phyloP scores from a whole-genome alignment of 2,797 vertebrate genomes.

The Taeniopygia guttata region DNA sequence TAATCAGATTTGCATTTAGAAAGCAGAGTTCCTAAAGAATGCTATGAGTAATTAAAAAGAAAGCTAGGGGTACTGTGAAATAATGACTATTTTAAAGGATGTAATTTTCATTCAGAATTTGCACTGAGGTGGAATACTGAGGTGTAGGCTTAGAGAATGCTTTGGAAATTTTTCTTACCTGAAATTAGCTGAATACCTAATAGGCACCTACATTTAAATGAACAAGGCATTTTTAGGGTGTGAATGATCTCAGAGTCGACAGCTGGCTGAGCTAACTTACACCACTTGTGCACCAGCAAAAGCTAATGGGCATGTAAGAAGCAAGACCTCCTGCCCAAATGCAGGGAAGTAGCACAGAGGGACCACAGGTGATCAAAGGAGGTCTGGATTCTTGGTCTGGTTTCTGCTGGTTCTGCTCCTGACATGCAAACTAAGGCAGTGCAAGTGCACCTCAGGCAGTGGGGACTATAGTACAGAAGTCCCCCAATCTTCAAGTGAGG shows the following conservation, averaged over 20 bases:
- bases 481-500: background rate
- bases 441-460: background rate
- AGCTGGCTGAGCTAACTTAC: background rate
- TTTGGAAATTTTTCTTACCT: background rate
- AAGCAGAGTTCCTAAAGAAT: background rate
- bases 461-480: background rate
- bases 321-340: background rate
- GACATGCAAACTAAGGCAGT: background rate
- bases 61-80: background rate
- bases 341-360: background rate
- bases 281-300: background rate
- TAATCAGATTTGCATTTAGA: conserved; percentile 22
- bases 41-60: background rate
- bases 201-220: background rate
- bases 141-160: background rate
- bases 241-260: background rate
- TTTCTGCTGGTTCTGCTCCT: background rate
- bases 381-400: background rate
- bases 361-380: background rate
- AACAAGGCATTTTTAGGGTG: background rate
- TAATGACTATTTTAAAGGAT: background rate
- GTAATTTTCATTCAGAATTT: background rate
- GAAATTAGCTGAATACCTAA: background rate
- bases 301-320: background rate
- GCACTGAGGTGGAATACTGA: background rate